Evolutionary conservation across 2,888 invertebrate genomes (phyloP), one percentile per base, ranked within the genome.

Genomic region (Melanophora roralis): DNA sequence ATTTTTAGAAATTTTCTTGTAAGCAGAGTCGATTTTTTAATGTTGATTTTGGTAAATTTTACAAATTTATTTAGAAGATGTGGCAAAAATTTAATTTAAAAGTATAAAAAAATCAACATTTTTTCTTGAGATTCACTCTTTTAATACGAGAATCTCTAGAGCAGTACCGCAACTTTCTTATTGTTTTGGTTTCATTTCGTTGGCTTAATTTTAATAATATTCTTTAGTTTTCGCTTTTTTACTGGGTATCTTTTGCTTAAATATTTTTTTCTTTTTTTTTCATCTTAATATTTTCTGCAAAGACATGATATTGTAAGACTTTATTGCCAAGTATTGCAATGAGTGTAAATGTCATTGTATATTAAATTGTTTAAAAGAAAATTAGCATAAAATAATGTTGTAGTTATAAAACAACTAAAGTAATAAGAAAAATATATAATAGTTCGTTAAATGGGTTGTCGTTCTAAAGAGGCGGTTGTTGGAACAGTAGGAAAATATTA

Each of bases 271-370:
- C 60, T 75, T 16, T 23, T 34, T 53, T 59, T 68, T 75, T 23
- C 60, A 75, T 55, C 21, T 65, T 65, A 79, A 75, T 65, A 69
- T 65, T 14, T 75, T 74, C 74, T 59, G 74, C 69, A 74, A 75
- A 71, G 71, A 75, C 74, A 75, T 65, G 74, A 71, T 71, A 79
- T 59, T 53, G 60, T 60, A 53, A 53, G 59, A 67, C 59, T 67
- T 67, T 51, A 74, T 67, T 68, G 60, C 43, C 51, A 34, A 34
- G 43, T 53, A 14, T 45, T 68, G 21, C 45, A 27, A 38, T 43
- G 27, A 14, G 43, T 51, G 49, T 36, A 32, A n/a, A 51, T 21
- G 19, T 43, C 21, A 19, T 7, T 38, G 34, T 27, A 36, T 55
- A 67, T 75, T 67, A 38, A 67, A 67, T 34, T 16, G 16, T 51